A percentile compares a stretch with the other conserved stretches of the same genome.
These are phyloP conservation scores for Bombus balteatus DNA, from an alignment of 1,140 invertebrate genomes.

Conservation along the genomic window DNA sequence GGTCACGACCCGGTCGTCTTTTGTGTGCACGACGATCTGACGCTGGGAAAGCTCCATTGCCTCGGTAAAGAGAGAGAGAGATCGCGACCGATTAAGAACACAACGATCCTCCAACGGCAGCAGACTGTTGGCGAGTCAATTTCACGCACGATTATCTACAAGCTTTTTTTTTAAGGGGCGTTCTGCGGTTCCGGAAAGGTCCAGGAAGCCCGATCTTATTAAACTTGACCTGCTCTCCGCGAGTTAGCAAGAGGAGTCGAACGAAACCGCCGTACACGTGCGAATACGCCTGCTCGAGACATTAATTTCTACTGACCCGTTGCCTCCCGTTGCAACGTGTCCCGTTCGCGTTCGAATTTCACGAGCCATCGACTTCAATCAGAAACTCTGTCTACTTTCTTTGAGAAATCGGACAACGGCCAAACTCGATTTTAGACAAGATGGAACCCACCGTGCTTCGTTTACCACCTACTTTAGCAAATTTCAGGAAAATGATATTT, in stretches of 20 bases:
- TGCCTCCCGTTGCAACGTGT: background rate
- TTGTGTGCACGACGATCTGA: background rate
- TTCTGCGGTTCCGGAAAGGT: background rate
- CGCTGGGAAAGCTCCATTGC: background rate
- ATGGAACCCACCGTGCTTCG: background rate
- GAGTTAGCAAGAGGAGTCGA: background rate
- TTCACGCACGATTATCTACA: constrained; percentile 54
- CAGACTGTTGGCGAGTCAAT: constrained; percentile 45
- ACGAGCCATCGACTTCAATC: constrained; percentile 32
- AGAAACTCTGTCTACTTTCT: background rate
- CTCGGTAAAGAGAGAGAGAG: constrained; percentile 9
- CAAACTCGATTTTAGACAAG: background rate
- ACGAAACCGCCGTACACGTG: background rate
- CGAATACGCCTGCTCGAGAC: background rate
- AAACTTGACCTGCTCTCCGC: background rate
- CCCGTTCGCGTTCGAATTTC: constrained; percentile 11
- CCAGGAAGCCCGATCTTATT: background rate
- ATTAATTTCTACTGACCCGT: constrained; percentile 19
- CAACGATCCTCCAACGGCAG: constrained; percentile 1
- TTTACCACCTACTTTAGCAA: background rate
- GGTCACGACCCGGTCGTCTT: constrained; percentile 9
- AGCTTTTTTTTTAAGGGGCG: background rate
- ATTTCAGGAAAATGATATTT: background rate
- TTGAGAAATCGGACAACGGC: constrained; percentile 21
- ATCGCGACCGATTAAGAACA: constrained; percentile 33